phyloP scores from a whole-genome alignment of 2,888 invertebrate genomes.

The Lapara coniferarum region DNA sequence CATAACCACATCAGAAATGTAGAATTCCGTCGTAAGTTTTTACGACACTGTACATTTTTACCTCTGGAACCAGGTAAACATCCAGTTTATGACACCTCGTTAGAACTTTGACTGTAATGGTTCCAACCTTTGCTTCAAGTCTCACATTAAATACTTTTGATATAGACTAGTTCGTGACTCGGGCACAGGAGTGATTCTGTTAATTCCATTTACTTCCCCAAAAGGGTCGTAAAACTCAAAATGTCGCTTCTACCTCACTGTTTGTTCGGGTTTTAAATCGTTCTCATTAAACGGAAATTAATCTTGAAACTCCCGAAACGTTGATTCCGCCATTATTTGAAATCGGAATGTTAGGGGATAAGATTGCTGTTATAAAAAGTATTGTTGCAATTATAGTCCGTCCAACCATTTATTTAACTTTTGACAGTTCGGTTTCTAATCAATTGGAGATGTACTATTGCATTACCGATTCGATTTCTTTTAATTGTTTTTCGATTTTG shows the following conservation, averaged over 20 bases:
- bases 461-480: too few species aligned
- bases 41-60: slow-evolving; percentile 63
- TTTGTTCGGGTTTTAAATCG: slow-evolving; percentile 2
- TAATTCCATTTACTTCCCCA: slow-evolving; percentile 7
- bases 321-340: background rate
- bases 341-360: too few species aligned
- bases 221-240: background rate
- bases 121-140: slow-evolving; percentile 66
- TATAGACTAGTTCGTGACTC: background rate
- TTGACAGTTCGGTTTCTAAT: too few species aligned
- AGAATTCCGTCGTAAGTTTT: slow-evolving; percentile 65
- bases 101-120: slow-evolving; percentile 76
- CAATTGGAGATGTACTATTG: too few species aligned
- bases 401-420: too few species aligned
- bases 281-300: slow-evolving; percentile 6
- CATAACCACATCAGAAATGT: slow-evolving; percentile 40
- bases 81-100: slow-evolving; percentile 77
- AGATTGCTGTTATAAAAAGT: too few species aligned
- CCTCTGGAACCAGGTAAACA: slow-evolving; percentile 64
- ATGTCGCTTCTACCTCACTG: background rate
- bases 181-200: background rate
- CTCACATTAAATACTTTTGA: slow-evolving; percentile 50
- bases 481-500: too few species aligned
- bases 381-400: too few species aligned
- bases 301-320: background rate